These are phyloP conservation scores for Venturia canescens DNA, from an alignment of 1,140 invertebrate species.

Conservation along the genomic window DNA sequence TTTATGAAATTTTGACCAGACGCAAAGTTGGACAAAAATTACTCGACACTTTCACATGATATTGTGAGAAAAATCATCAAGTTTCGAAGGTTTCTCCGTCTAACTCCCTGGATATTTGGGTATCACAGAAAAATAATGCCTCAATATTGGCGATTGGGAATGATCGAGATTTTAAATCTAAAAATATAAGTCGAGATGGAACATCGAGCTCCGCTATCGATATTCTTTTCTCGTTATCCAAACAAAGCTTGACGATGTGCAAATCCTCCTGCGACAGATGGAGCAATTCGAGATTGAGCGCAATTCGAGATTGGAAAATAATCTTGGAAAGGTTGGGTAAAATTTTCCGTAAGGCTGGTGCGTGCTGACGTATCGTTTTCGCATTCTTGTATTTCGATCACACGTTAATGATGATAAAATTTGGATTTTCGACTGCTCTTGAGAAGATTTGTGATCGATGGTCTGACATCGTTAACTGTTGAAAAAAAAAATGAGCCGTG, in stretches of 20 bases:
- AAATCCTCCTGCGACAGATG: slow-evolving; percentile 65
- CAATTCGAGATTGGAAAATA: slow-evolving; percentile 54
- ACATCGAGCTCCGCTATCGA: no score
- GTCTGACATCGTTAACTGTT: slow-evolving; percentile 69
- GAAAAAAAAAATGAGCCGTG: no score
- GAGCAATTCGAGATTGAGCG: slow-evolving; percentile 58
- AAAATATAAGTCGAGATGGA: neutral
- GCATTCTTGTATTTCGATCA: slow-evolving; percentile 51
- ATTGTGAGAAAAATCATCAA: no score
- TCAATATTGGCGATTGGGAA: no score
- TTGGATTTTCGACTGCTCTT: slow-evolving; percentile 62
- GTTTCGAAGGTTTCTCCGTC: no score
- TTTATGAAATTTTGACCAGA: no score
- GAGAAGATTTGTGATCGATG: slow-evolving; percentile 67
- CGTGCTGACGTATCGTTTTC: slow-evolving; percentile 57
- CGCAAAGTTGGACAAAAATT: no score
- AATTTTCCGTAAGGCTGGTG: slow-evolving; percentile 65
- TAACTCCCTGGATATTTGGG: no score
- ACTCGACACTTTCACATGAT: no score
- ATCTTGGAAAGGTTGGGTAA: slow-evolving; percentile 65
- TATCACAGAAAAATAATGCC: no score
- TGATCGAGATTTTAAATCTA: no score
- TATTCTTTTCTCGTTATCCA: no score
- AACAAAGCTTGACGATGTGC: slow-evolving; percentile 55
- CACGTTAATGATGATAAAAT: slow-evolving; percentile 58